Base-by-base conservation (phyloP, 2,888 invertebrate species). In the Phortica okadai region DNA sequence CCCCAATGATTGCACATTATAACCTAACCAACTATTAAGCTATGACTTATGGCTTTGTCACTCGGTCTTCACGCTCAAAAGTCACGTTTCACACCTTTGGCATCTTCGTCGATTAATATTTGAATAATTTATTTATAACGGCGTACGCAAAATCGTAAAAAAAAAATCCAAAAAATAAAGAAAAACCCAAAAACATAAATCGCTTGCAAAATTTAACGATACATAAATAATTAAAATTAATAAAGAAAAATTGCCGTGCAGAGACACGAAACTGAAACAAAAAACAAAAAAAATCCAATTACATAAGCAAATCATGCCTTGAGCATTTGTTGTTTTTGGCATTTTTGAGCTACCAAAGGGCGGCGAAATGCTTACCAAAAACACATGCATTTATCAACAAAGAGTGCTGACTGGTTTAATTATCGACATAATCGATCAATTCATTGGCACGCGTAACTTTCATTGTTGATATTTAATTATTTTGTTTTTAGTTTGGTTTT, bases 391-490 rank as follows among this genome's bases (percentile, higher is more conserved):
- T 50, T 50, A 50, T 5, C 59, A 21, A 21, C 16, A n/a, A 16
- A 1, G 59, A 21, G 25, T 21, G 59, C 59, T 50, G 50, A 62
- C 25, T n/a, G 25, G 16, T 21, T 62, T 21, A 62, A 62, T 62
- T 62, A 62, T 10, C 25, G 16, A 21, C 16, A 25, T 62, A 62
- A 62, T 62, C 25, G 59, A 21, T 21, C 59, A 59, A 59, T 59
- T 16, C 6, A 62, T 62, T 62, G 59, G 59, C 59, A 62, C 59
- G 59, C 59, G 16, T 21, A 62, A 62, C 21, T 62, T 62, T 62
- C 21, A 11, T 16, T 14, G 14, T 56, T 56, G 11, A 10, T 14
- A 54, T 54, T 14, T n/a, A 10, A 56, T 56, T 5, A 11, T n/a
- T 56, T 56, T 7, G 14, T 8, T n/a, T 56, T 33, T 33, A 2